These are phyloP conservation scores for Callipepla californica DNA, from an alignment of 2,113 vertebrate genomes.

Conservation along the genomic window DNA sequence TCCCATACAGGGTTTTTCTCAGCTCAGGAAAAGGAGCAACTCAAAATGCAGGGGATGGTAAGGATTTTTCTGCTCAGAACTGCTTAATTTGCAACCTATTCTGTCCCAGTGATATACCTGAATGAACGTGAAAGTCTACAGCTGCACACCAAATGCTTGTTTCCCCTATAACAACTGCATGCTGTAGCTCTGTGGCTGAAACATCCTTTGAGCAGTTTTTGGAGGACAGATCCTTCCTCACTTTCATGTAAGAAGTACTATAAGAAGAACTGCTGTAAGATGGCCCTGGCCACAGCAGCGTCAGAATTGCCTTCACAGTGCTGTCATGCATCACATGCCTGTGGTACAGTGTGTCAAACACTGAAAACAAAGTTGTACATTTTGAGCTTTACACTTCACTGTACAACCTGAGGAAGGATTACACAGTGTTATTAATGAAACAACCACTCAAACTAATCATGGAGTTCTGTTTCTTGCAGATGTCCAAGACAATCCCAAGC, in stretches of 20 bases:
- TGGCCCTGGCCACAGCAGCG: not conserved
- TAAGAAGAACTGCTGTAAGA: not conserved
- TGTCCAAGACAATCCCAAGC: not conserved
- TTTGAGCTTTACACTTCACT: not conserved
- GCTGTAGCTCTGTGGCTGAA: not conserved
- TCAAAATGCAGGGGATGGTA: not conserved
- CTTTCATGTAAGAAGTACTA: not conserved
- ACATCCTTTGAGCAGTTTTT: not conserved
- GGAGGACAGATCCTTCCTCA: not conserved
- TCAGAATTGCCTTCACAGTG: not conserved
- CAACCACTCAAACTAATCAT: not conserved
- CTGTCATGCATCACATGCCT: not conserved
- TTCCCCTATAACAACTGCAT: not conserved
- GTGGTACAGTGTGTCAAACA: too few relatives aligned
- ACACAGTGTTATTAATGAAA: not conserved
- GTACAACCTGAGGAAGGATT: not conserved
- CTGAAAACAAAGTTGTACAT: not conserved
- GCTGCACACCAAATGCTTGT: not conserved
- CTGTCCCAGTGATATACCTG: not conserved
- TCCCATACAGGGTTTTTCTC: not conserved
- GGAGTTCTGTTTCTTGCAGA: not conserved
- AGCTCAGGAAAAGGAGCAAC: not conserved
- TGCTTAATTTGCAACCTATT: not conserved
- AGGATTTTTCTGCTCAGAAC: not conserved
- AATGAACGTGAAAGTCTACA: not conserved